A percentile compares a stretch with the other conserved stretches of the same genome.
Conservation (phyloP, 2,888 invertebrate species). For the Autographa gamma region DNA sequence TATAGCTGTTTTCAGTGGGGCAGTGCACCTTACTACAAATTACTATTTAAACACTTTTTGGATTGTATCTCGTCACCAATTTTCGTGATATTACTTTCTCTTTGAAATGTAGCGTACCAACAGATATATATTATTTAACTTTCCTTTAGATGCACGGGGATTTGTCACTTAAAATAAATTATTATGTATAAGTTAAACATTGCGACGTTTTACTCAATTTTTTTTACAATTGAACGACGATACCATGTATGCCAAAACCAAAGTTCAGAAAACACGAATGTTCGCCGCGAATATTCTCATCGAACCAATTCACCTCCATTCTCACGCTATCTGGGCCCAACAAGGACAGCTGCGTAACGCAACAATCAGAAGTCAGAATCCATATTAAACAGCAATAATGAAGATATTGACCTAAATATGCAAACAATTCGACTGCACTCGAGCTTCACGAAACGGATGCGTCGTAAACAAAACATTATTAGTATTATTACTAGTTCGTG, state of each 20-base stretch:
- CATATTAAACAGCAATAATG: constrained; percentile 22
- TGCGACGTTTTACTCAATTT: too few relatives aligned
- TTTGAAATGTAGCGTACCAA: too few relatives aligned
- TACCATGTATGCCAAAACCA: background rate
- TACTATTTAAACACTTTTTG: background rate
- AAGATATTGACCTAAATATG: constrained; percentile 49
- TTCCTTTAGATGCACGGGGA: too few relatives aligned
- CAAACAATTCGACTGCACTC: constrained; percentile 32
- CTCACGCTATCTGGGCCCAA: background rate
- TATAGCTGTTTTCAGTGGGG: background rate
- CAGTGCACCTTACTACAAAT: background rate
- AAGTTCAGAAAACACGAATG: background rate
- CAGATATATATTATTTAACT: too few relatives aligned
- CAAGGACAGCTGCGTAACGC: constrained; percentile 6
- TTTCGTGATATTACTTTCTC: too few relatives aligned
- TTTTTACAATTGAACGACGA: background rate
- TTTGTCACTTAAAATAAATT: too few relatives aligned
- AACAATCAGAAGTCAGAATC: background rate
- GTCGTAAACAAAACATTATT: constrained; percentile 45
- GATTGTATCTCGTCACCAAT: too few relatives aligned
- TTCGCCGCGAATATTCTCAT: background rate
- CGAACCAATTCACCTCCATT: background rate
- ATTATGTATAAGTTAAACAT: too few relatives aligned
- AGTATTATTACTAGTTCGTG: constrained; percentile 25
- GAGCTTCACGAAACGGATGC: constrained; percentile 31